These are phyloP conservation scores for Aegotheles bennettii DNA, from an alignment of 2,113 vertebrate species.

Conservation along the genomic window DNA sequence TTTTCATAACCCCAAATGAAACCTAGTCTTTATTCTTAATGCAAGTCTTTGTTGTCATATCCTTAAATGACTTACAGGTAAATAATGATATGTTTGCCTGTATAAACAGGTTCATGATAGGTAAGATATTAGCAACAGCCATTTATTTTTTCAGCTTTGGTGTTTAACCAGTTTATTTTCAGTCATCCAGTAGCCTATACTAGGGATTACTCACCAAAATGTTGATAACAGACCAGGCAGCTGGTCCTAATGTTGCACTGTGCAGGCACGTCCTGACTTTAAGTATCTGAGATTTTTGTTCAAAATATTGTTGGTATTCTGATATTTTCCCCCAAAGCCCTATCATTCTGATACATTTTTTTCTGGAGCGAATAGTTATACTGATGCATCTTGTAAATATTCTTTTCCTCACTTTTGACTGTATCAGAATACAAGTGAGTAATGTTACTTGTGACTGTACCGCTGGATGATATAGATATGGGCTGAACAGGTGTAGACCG, in stretches of 20 bases:
- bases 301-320: neutral
- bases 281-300: neutral
- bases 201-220: neutral
- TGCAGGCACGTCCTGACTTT: neutral
- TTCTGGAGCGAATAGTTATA: neutral
- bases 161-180: neutral
- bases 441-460: neutral
- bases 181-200: neutral
- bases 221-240: neutral
- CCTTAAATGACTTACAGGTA: neutral
- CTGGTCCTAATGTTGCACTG: neutral
- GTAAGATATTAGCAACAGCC: neutral
- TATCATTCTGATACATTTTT: neutral
- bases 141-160: neutral
- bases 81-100: neutral
- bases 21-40: neutral
- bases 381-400: neutral
- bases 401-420: neutral
- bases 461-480: fast-evolving
- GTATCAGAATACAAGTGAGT: neutral
- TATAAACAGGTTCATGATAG: neutral
- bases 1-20: neutral
- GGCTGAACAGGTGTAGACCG: neutral
- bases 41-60: neutral
- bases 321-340: neutral